Percentiles rank a stretch among this genome's conserved stretches.
These are phyloP conservation scores for Lasioglossum morio DNA, from an alignment of 2,888 invertebrate species.

Conservation along the genomic window DNA sequence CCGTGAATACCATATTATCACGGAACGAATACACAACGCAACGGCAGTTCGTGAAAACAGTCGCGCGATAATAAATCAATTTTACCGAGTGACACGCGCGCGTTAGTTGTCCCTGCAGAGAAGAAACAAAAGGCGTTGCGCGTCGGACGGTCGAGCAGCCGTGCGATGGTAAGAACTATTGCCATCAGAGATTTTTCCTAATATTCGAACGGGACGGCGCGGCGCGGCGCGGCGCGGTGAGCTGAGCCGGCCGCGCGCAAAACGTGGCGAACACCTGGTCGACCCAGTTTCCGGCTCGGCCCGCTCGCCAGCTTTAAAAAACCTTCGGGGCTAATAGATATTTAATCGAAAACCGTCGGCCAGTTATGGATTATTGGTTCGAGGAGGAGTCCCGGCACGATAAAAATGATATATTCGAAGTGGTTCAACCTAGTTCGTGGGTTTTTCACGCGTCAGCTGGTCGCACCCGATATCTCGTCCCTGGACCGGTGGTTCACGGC, in stretches of 20 bases:
- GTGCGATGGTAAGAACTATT: not conserved
- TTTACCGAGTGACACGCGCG: slow-evolving; percentile 33
- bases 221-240: no score
- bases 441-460: slow-evolving; percentile 67
- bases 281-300: slow-evolving; percentile 6
- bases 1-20: slow-evolving; percentile 58
- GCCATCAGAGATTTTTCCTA: not conserved
- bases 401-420: slow-evolving; percentile 58
- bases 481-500: not conserved
- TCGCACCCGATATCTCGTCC: slow-evolving; percentile 20
- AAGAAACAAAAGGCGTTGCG: slow-evolving; percentile 22
- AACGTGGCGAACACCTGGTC: not conserved
- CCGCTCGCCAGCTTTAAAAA: slow-evolving; percentile 5
- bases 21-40: slow-evolving; percentile 58
- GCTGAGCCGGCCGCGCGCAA: not conserved
- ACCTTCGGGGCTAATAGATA: slow-evolving; percentile 45
- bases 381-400: slow-evolving; percentile 23
- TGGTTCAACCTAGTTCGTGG: slow-evolving; percentile 37
- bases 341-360: slow-evolving; percentile 48
- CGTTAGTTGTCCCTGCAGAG: not conserved
- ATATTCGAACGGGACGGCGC: not conserved
- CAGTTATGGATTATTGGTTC: slow-evolving; percentile 46
- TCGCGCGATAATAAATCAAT: slow-evolving; percentile 68
- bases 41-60: slow-evolving; percentile 34
- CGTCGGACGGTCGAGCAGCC: not conserved